Evolutionary conservation across 2,113 vertebrate species (phyloP).

Genomic region (Accipiter cooperii): DNA sequence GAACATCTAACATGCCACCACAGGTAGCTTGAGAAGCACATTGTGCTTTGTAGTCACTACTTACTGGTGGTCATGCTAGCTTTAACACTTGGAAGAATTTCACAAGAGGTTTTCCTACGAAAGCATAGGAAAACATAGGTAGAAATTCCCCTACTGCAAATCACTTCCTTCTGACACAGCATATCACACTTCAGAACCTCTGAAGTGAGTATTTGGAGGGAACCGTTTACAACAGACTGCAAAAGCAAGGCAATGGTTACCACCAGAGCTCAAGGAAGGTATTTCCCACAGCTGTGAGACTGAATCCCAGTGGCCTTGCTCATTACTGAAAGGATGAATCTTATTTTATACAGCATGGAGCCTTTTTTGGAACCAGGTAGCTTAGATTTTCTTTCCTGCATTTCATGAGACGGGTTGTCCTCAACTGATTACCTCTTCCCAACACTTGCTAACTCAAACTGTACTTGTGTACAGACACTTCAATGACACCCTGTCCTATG

Average conservation of each 20-base stretch:
- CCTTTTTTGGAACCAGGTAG: neutral
- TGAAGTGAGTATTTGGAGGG: neutral
- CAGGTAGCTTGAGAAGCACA: neutral
- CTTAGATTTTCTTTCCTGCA: neutral
- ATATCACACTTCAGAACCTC: neutral
- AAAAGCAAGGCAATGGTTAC: neutral
- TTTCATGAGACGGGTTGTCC: neutral
- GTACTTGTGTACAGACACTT: neutral
- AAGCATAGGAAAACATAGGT: neutral
- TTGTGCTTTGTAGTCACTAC: neutral
- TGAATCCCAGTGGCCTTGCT: neutral
- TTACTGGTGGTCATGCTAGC: neutral
- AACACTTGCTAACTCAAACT: neutral
- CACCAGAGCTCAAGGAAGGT: neutral
- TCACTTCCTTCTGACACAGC: neutral
- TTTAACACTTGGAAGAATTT: neutral
- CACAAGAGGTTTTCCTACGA: neutral
- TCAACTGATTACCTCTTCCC: neutral
- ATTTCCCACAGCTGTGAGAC: neutral
- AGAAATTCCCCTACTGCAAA: neutral
- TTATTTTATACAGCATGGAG: neutral
- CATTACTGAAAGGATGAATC: neutral
- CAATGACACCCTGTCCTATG: neutral
- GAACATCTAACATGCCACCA: neutral
- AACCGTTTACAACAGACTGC: neutral